Evolutionary conservation across 2,797 vertebrate species (phyloP).

Genomic region (Anisognathus igniventris): DNA sequence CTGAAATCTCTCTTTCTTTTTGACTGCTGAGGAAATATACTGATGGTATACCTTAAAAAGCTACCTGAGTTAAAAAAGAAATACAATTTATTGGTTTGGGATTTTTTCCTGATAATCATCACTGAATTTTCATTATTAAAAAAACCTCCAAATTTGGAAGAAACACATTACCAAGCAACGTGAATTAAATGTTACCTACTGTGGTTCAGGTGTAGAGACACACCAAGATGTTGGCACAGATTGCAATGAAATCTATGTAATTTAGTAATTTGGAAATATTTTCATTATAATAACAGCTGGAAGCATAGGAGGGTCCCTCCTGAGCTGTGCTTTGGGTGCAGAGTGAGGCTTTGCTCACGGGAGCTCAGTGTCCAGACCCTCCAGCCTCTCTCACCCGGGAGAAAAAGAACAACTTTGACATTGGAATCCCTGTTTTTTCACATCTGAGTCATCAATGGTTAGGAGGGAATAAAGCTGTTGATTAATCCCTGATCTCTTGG

Average conservation of each 20-base stretch:
- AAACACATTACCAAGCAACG: background rate
- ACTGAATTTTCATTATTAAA: background rate
- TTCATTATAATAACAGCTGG: background rate
- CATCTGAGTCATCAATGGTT: background rate
- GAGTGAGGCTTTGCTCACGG: rapidly evolving
- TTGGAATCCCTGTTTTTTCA: background rate
- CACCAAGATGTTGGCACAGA: background rate
- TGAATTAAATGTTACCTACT: background rate
- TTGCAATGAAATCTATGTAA: background rate
- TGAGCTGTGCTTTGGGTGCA: background rate
- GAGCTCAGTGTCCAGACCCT: background rate
- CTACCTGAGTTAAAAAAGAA: background rate
- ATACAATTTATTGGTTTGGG: background rate
- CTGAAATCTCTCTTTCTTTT: background rate
- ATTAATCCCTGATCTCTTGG: background rate
- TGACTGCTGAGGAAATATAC: background rate
- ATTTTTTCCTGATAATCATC: background rate
- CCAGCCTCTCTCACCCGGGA: background rate
- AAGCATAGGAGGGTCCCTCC: background rate
- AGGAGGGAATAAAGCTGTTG: background rate
- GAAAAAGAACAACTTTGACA: background rate
- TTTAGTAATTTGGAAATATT: background rate
- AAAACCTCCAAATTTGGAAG: background rate
- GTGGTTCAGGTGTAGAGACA: background rate
- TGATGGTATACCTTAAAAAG: background rate